Percentiles rank a stretch among this genome's conserved stretches.
Evolutionary conservation across 2,888 invertebrate genomes (phyloP).

Genomic region (Eilema sororculum): DNA sequence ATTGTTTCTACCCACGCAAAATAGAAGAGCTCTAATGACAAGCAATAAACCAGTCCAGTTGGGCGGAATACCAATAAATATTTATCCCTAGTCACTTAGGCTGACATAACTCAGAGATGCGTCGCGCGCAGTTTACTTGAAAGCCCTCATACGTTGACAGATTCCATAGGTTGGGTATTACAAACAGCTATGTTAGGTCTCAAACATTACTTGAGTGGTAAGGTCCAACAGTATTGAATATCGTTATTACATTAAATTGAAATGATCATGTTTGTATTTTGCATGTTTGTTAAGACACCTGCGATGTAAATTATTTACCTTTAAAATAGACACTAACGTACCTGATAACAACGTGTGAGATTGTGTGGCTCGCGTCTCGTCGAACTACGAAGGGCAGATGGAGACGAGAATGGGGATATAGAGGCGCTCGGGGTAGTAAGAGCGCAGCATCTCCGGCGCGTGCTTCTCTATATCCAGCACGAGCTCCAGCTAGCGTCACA

Average conservation of each 20-base stretch:
- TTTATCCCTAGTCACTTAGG: conserved; percentile 49
- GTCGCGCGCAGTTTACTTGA: conserved; percentile 49
- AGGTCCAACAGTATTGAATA: conserved; percentile 27
- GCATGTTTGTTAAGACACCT: neutral
- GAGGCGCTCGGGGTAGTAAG: conserved; percentile 94
- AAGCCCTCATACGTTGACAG: conserved; percentile 63
- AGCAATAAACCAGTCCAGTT: conserved; percentile 64
- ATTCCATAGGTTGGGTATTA: conserved; percentile 55
- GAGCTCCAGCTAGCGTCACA: conserved; percentile 92
- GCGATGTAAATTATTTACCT: neutral
- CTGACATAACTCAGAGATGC: conserved; percentile 59
- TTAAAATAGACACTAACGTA: conserved; percentile 74
- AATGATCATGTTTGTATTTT: conserved; percentile 6
- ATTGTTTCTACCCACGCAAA: conserved; percentile 56
- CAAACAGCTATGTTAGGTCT: conserved; percentile 51
- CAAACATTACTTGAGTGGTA: conserved; percentile 52
- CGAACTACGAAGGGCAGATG: conserved; percentile 96
- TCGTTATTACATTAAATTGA: conserved; percentile 18
- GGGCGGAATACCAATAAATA: conserved; percentile 59
- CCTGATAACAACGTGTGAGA: conserved; percentile 95
- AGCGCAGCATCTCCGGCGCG: conserved; percentile 94
- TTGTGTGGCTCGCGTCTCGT: conserved; percentile 89
- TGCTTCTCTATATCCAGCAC: conserved; percentile 94
- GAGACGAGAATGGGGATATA: conserved; percentile 95
- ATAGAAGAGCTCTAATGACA: conserved; percentile 55